These are phyloP conservation scores for Drosophila niveifrons DNA, from an alignment of 2,888 invertebrate species.

Conservation along the genomic window DNA sequence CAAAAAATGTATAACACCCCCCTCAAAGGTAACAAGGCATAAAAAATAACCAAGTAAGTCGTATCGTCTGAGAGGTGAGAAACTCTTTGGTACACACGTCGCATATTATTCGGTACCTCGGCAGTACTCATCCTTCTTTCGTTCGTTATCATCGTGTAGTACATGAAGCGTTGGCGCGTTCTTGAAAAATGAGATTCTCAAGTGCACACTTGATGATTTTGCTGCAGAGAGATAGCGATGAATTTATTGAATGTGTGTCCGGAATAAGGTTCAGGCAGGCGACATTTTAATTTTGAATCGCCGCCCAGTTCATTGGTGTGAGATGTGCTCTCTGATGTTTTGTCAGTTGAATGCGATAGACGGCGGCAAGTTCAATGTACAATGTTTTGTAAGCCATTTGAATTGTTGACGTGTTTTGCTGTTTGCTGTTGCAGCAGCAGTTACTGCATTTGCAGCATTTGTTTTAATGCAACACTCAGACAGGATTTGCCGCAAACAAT, in stretches of 20 bases:
- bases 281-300: constrained; percentile 50
- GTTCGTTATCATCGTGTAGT: constrained; percentile 27
- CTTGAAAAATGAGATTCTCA: constrained; percentile 59
- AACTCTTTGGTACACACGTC: constrained; percentile 8
- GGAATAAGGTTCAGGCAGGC: constrained; percentile 22
- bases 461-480: constrained; percentile 70
- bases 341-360: constrained; percentile 49
- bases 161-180: constrained; percentile 24
- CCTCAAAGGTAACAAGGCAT: constrained; percentile 59
- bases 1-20: constrained; percentile 26
- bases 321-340: constrained; percentile 25
- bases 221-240: constrained; percentile 55
- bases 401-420: constrained; percentile 19
- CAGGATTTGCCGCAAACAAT: constrained; percentile 76
- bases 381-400: constrained; percentile 44
- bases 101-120: background rate
- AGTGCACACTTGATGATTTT: constrained; percentile 61
- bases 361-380: constrained; percentile 75
- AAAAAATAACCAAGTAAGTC: constrained; percentile 50
- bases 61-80: constrained; percentile 23
- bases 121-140: background rate
- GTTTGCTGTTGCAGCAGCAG: constrained; percentile 12
- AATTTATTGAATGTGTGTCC: constrained; percentile 61
- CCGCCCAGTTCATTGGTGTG: background rate
- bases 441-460: constrained; percentile 32